A percentile compares a stretch with the other conserved stretches of the same genome.
phyloP scores from a whole-genome alignment of 2,888 invertebrate genomes.

The Phlogophora meticulosa region DNA sequence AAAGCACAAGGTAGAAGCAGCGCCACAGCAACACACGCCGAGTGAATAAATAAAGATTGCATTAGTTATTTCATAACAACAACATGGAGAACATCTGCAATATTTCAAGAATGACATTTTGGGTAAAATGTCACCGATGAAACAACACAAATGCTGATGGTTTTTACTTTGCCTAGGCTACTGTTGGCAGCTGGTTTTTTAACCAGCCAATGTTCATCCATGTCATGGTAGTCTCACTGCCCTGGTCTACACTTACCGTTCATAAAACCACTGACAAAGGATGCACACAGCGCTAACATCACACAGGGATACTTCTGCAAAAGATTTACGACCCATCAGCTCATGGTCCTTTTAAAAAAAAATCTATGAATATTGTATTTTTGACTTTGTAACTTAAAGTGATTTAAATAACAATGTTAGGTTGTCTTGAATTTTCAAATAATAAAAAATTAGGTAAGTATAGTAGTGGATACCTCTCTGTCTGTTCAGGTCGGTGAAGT shows the following conservation, averaged over 20 bases:
- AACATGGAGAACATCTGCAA: slow-evolving; percentile 79
- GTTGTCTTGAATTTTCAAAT: slow-evolving; percentile 72
- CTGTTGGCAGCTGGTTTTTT: slow-evolving; percentile 75
- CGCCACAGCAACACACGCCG: slow-evolving; percentile 91
- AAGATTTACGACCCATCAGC: slow-evolving; percentile 95
- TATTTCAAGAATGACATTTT: slow-evolving; percentile 78
- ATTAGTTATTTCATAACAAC: slow-evolving; percentile 87
- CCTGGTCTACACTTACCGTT: slow-evolving; percentile 93
- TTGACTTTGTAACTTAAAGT: slow-evolving; percentile 50
- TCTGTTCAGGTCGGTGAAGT: slow-evolving; percentile 91
- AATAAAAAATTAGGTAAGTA: slow-evolving; percentile 85
- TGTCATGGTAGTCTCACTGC: slow-evolving; percentile 82
- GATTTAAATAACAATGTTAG: slow-evolving; percentile 68
- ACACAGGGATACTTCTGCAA: slow-evolving; percentile 94
- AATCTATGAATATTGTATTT: slow-evolving; percentile 73
- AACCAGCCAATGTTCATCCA: slow-evolving; percentile 77
- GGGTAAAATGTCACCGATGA: slow-evolving; percentile 72
- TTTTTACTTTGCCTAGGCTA: slow-evolving; percentile 82
- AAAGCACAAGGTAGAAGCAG: slow-evolving; percentile 92
- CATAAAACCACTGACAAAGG: slow-evolving; percentile 91
- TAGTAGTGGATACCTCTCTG: slow-evolving; percentile 91
- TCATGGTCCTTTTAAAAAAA: slow-evolving; percentile 82
- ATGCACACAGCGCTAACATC: slow-evolving; percentile 93
- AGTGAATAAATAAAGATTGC: slow-evolving; percentile 90
- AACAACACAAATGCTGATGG: slow-evolving; percentile 80